Conservation (phyloP, 1,140 invertebrate species). For the Tenebrio molitor region DNA sequence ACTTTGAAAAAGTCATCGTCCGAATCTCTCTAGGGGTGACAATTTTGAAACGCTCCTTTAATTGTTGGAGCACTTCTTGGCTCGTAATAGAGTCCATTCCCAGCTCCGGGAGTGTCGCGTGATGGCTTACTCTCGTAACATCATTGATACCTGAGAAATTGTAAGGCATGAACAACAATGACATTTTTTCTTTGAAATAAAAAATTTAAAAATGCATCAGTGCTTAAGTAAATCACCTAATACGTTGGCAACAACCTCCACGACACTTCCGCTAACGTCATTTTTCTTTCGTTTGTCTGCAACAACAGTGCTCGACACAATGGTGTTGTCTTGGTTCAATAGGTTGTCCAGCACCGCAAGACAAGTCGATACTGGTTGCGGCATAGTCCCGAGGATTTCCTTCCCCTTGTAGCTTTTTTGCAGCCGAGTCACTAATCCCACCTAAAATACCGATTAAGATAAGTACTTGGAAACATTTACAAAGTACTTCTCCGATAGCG, state of each 20-base stretch:
- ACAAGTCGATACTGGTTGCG: conserved; percentile 87
- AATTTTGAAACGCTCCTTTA: conserved; percentile 78
- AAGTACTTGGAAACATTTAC: too few relatives aligned
- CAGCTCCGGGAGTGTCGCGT: conserved; percentile 83
- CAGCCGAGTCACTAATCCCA: too few relatives aligned
- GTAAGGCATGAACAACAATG: too few relatives aligned
- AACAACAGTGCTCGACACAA: conserved; percentile 85
- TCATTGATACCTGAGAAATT: conserved; percentile 63
- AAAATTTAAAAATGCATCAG: too few relatives aligned
- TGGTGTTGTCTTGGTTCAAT: conserved; percentile 73
- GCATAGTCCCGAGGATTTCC: conserved; percentile 85
- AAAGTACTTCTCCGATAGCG: conserved; percentile 78
- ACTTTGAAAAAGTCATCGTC: conserved; percentile 65
- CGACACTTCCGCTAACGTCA: conserved; percentile 70
- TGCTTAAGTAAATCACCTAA: conserved; percentile 65
- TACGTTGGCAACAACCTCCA: conserved; percentile 76
- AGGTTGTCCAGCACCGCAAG: conserved; percentile 78
- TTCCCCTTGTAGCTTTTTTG: too few relatives aligned
- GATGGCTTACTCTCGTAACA: conserved; percentile 73
- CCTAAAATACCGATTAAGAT: too few relatives aligned
- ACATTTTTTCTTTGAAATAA: too few relatives aligned
- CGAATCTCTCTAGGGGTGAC: conserved; percentile 75
- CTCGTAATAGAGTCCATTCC: conserved; percentile 93
- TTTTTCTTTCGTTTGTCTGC: conserved; percentile 77
- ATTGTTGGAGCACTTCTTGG: conserved; percentile 82